phyloP scores from a whole-genome alignment of 2,888 invertebrate genomes.

The Carabus problematicus region DNA sequence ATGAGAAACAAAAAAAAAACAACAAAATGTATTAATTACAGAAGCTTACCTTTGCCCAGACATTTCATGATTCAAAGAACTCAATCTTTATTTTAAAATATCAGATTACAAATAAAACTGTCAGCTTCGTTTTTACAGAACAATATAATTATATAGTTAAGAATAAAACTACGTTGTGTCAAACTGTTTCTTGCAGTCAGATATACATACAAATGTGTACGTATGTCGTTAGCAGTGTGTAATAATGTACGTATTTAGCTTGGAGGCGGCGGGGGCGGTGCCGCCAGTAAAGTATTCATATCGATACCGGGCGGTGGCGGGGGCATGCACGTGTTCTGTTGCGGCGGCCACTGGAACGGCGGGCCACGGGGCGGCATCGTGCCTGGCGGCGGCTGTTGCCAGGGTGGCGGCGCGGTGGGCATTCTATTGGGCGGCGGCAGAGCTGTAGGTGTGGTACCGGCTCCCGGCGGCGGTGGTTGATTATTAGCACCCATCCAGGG shows the following conservation, averaged over 20 bases:
- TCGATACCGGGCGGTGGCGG: constrained; percentile 64
- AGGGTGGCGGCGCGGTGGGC: constrained; percentile 44
- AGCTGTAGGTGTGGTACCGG: constrained; percentile 45
- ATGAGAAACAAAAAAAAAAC: no score
- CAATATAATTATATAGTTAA: no score
- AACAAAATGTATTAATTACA: no score
- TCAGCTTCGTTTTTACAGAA: no score
- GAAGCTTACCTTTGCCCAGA: no score
- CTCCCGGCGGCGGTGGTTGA: constrained; percentile 62
- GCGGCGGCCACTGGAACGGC: constrained; percentile 61
- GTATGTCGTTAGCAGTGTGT: no score
- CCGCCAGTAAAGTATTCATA: constrained; percentile 65
- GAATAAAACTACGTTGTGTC: no score
- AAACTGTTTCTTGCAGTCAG: no score
- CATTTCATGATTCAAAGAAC: no score
- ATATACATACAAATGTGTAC: no score
- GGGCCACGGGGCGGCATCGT: constrained; percentile 54
- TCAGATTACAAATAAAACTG: no score
- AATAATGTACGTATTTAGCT: constrained; percentile 37
- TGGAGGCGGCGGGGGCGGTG: constrained; percentile 75
- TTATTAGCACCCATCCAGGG: constrained; percentile 65
- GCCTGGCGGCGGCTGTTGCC: constrained; percentile 45
- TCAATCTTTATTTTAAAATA: no score
- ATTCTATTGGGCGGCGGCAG: constrained; percentile 45
- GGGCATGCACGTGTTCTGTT: constrained; percentile 54